Conservation (phyloP, 2,797 vertebrate species). For the Centropyge bicolor region DNA sequence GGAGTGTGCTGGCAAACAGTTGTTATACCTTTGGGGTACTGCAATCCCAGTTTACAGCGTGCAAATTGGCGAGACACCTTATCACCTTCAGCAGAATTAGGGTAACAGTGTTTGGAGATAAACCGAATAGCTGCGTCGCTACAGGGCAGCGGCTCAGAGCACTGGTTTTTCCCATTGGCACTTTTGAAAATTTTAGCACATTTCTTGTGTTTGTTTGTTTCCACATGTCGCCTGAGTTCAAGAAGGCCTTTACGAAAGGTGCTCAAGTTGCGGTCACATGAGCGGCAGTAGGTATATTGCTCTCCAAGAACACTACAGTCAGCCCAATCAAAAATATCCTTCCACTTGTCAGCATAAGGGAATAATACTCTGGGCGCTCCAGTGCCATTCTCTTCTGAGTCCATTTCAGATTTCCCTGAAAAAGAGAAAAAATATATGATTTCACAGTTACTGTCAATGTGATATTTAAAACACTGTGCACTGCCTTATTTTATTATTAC, state of each 20-base stretch:
- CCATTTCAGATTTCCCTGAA: conserved; percentile 36
- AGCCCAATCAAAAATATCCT: conserved; percentile 71
- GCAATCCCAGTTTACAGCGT: conserved; percentile 69
- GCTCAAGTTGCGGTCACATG: conserved; percentile 72
- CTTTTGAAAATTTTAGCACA: not conserved
- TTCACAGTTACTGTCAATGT: conserved; percentile 1
- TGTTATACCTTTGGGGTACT: conserved; percentile 75
- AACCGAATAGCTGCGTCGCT: conserved; percentile 74
- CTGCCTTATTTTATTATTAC: not conserved
- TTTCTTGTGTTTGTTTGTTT: conserved; percentile 71
- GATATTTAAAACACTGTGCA: not conserved
- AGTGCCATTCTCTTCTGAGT: conserved; percentile 38
- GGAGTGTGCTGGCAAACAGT: conserved; percentile 78
- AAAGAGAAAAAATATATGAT: conserved; percentile 22
- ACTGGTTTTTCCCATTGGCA: rapidly evolving
- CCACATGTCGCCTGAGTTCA: conserved; percentile 76
- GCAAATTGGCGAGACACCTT: conserved; percentile 56
- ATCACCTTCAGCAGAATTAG: conserved; percentile 30
- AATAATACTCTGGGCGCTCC: not conserved
- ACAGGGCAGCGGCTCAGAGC: conserved; percentile 44
- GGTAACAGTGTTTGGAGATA: conserved; percentile 71
- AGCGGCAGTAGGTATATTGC: conserved; percentile 75
- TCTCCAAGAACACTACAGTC: conserved; percentile 73
- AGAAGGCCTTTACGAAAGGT: conserved; percentile 52
- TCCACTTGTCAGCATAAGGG: conserved; percentile 75